Evolutionary conservation across 1,140 invertebrate species (phyloP).

Genomic region (Lucilia sericata): DNA sequence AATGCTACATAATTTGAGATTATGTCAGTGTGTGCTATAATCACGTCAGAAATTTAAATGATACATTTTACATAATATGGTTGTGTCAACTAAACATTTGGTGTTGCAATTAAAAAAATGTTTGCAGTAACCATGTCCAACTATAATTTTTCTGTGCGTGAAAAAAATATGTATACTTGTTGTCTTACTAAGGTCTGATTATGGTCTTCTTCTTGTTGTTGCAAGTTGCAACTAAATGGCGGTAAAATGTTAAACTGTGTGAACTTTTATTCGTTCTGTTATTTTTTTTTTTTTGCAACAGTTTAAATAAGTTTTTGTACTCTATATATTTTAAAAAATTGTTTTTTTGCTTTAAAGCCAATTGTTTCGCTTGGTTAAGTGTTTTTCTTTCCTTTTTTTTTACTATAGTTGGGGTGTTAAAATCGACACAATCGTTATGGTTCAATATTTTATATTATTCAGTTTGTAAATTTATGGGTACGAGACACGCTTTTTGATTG

Average conservation of each 20-base stretch:
- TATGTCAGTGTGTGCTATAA: too few species aligned
- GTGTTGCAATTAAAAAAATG: too few species aligned
- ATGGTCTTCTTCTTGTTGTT: background rate
- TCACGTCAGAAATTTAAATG: too few species aligned
- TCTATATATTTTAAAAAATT: background rate
- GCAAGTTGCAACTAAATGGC: constrained; percentile 12
- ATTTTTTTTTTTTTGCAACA: background rate
- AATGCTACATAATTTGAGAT: too few species aligned
- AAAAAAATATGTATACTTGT: background rate
- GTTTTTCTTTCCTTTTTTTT: background rate
- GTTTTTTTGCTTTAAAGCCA: constrained; percentile 20
- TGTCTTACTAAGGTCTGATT: background rate
- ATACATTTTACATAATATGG: background rate
- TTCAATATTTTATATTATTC: background rate
- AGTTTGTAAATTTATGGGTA: constrained; percentile 27
- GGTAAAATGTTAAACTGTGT: background rate
- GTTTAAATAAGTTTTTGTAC: background rate
- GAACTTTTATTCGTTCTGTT: constrained; percentile 5
- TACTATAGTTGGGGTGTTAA: background rate
- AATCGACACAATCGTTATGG: background rate
- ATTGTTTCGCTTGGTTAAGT: constrained; percentile 22
- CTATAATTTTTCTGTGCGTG: too few species aligned
- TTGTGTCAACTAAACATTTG: background rate
- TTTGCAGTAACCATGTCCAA: too few species aligned
- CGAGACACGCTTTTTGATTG: constrained; percentile 67